Evolutionary conservation across 1,140 invertebrate genomes (phyloP).

Genomic region (Conus betulinus): DNA sequence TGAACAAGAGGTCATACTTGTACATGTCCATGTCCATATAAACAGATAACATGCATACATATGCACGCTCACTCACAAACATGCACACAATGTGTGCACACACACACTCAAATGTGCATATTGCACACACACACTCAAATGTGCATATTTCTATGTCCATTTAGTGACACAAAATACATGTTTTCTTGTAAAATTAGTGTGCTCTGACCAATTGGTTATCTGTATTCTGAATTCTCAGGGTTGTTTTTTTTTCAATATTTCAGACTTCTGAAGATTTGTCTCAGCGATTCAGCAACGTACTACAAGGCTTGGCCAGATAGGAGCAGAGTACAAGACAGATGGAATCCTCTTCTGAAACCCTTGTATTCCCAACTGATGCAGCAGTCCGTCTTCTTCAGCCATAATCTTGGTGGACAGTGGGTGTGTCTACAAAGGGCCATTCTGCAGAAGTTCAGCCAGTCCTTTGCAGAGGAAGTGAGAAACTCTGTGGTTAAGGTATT

Average conservation of each 20-base stretch:
- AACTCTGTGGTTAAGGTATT: constrained; percentile 27
- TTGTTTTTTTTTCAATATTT: neutral
- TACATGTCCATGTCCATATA: neutral
- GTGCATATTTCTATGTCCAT: no score
- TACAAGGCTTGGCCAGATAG: constrained; percentile 43
- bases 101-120: no score
- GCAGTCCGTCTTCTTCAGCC: constrained; percentile 14
- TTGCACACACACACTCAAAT: no score
- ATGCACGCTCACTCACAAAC: no score
- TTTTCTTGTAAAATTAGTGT: no score
- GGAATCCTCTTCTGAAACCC: constrained; percentile 41
- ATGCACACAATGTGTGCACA: no score
- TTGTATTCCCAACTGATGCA: constrained; percentile 2
- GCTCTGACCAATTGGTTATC: no score
- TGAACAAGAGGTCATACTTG: neutral
- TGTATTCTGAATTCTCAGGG: no score
- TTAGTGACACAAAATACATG: no score
- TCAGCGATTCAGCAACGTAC: neutral
- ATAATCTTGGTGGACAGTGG: neutral
- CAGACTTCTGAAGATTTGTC: neutral
- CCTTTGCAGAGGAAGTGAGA: neutral
- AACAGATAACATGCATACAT: neutral
- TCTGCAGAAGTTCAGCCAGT: neutral
- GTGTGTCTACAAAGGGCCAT: constrained; percentile 7
- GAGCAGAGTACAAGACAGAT: constrained; percentile 40